Base-by-base conservation (phyloP, 2,113 vertebrate genomes). In the Indicator maculatus region DNA sequence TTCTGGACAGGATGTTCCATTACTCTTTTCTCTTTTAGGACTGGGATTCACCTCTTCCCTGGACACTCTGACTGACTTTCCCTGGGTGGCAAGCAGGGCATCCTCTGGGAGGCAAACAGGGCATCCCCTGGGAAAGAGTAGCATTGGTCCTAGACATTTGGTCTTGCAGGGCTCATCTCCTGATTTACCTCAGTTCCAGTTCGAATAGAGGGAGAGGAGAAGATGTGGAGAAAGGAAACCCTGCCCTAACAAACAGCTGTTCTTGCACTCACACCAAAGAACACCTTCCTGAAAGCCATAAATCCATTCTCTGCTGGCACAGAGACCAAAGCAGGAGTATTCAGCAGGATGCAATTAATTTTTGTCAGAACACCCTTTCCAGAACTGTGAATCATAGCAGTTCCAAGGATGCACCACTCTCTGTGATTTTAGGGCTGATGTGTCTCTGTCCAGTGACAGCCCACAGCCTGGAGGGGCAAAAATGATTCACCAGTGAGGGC, bases 301-400 rank as follows among this genome's bases (percentile, higher is more conserved):
- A 90, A 88, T 92, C 56, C 65, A 38, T 61, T 50, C 72, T 89
- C 73, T 71, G 64, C 59, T 89, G 77, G 69, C 77, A 53, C 58
- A 52, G 26, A 44, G 47, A 33, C 36, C 21, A 39, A 59, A 80
- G 64, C 33, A 76, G 64, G 23, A 56, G 12, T 15, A 21, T 39
- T 86, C 86, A 1, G 0, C n/a, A 83, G 81, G 53, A 69, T 83
- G 24, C 30, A 50, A 72, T 77, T 70, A n/a, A 79, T 79, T 76
- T 78, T 45, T 83, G 72, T 75, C 73, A 74, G 60, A 89, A 70
- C 9, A 41, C 20, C 11, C 17, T 64, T 38, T 67, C 67, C 28
- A 76, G 9, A 30, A 15, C 23, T 2, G 0, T 33, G 60, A 81
- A 64, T 83, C 6, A 16, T 23, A 41, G 79, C 50, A 72, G 44